A percentile compares a stretch with the other conserved stretches of the same genome.
Evolutionary conservation across 2,888 invertebrate species (phyloP).

Genomic region (Celastrina argiolus): DNA sequence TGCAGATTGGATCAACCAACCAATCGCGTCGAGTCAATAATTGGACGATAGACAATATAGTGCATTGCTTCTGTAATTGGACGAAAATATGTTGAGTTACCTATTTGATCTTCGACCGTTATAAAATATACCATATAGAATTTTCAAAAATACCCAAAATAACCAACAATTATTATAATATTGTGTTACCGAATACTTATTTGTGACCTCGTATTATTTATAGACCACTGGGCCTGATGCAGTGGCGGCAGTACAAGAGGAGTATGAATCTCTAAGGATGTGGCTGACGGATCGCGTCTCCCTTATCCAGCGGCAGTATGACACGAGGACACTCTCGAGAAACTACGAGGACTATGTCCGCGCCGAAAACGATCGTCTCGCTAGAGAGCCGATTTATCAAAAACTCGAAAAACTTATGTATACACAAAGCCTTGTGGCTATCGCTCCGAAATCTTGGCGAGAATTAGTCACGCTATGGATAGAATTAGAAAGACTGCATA

Average conservation of each 20-base stretch:
- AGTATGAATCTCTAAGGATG: conserved; percentile 86
- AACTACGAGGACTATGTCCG: conserved; percentile 89
- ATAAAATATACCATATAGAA: no score
- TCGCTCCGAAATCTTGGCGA: conserved; percentile 91
- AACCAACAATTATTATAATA: no score
- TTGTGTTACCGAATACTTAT: not conserved
- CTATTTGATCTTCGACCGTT: no score
- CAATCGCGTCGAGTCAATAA: no score
- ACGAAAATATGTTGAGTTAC: no score
- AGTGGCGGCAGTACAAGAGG: conserved; percentile 87
- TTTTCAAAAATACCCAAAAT: no score
- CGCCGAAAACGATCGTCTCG: conserved; percentile 87
- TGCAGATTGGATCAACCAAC: no score
- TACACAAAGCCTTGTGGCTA: conserved; percentile 87
- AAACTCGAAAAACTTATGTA: conserved; percentile 89
- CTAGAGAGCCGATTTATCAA: conserved; percentile 83
- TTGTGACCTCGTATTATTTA: not conserved
- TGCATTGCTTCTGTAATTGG: no score
- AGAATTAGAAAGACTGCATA: conserved; percentile 85
- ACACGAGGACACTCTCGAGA: conserved; percentile 84
- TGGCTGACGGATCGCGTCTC: conserved; percentile 90
- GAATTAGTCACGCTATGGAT: conserved; percentile 89
- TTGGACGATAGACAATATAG: no score
- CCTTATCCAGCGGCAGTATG: conserved; percentile 86
- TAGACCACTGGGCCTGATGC: conserved; percentile 84